A percentile compares a stretch with the other conserved stretches of the same genome.
These are phyloP conservation scores for Onthophagus taurus DNA, from an alignment of 1,140 invertebrate genomes.

Conservation along the genomic window DNA sequence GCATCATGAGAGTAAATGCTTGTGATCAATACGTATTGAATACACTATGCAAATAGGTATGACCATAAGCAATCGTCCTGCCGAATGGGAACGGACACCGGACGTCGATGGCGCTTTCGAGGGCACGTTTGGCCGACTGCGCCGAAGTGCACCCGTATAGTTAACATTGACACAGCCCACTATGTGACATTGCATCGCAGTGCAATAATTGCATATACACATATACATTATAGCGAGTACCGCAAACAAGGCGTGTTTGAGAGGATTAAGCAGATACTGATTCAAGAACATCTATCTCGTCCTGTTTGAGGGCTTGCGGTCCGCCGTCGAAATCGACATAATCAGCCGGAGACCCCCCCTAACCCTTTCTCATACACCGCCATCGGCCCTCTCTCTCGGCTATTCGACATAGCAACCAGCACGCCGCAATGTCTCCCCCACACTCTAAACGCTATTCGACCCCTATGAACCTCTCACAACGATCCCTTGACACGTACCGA, in stretches of 20 bases:
- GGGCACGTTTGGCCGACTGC: constrained; percentile 18
- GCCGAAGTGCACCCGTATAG: constrained; percentile 9
- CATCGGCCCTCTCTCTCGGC: background rate
- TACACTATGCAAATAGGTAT: constrained; percentile 34
- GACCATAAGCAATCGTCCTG: constrained; percentile 15
- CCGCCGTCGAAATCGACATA: constrained; percentile 12
- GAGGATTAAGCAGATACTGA: constrained; percentile 21
- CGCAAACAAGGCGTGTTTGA: constrained; percentile 22
- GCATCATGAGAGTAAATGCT: constrained; percentile 33
- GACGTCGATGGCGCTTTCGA: constrained; percentile 17
- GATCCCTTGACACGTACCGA: no score
- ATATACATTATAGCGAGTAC: constrained; percentile 17
- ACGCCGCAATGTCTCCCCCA: background rate
- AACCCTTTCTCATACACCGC: background rate
- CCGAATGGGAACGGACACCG: constrained; percentile 12
- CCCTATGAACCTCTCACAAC: no score
- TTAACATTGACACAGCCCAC: constrained; percentile 19
- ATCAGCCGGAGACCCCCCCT: constrained; percentile 2
- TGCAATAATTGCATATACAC: constrained; percentile 21
- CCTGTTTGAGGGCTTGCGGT: constrained; percentile 15
- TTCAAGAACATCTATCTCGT: constrained; percentile 14
- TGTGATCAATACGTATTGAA: constrained; percentile 36
- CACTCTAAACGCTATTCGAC: no score
- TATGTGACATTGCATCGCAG: constrained; percentile 19
- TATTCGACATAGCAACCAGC: background rate